phyloP scores from a whole-genome alignment of 2,797 vertebrate genomes.

The Neostethus bicornis region DNA sequence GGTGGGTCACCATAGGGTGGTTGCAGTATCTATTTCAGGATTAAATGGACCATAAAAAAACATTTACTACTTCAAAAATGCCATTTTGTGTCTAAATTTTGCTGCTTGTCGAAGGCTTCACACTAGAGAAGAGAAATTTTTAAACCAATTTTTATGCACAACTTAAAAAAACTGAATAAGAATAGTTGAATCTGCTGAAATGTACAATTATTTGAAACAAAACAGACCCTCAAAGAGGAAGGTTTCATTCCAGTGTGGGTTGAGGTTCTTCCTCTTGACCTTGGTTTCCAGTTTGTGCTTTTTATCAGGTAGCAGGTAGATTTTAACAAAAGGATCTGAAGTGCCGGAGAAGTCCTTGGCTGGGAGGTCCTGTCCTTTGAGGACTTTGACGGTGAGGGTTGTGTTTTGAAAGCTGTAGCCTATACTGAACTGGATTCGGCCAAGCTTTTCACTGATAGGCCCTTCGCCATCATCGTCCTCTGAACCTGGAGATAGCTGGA shows the following conservation, averaged over 20 bases:
- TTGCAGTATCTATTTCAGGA: no score
- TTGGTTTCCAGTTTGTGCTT: constrained; percentile 99
- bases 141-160: background rate
- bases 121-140: background rate
- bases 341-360: constrained; percentile 99
- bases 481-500: constrained; percentile 93
- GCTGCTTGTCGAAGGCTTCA: background rate
- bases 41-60: background rate
- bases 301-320: constrained; percentile 98
- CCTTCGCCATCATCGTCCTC: constrained; percentile 95
- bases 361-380: constrained; percentile 95
- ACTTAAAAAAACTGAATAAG: background rate
- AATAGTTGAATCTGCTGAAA: background rate
- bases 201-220: constrained; percentile 77
- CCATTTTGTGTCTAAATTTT: background rate
- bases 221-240: constrained; percentile 97
- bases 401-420: constrained; percentile 99
- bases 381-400: constrained; percentile 95
- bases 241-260: constrained; percentile 98
- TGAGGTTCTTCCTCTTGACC: constrained; percentile 99
- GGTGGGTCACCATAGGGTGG: no score
- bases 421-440: constrained; percentile 97
- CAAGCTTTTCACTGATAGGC: constrained; percentile 91
- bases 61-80: background rate
- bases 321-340: constrained; percentile 98